Base-by-base conservation (phyloP, 2,888 invertebrate species). In the Drosophila peninsularis region DNA sequence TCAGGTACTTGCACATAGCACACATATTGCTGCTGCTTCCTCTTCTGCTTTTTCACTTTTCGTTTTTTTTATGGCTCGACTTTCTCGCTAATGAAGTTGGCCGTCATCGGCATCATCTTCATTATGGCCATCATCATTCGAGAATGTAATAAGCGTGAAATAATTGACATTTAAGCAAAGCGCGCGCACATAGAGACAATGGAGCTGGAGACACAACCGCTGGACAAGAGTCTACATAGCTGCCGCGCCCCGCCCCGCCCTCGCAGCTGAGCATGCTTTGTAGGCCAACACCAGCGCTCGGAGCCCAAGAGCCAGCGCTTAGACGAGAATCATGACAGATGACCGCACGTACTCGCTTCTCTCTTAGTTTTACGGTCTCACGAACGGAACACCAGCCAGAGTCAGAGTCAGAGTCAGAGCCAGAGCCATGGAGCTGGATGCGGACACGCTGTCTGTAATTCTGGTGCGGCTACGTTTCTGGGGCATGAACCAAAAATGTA, bases 151-250 rank as follows among this genome's bases (percentile, higher is more conserved):
- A 85, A 85, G 86, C 86, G 88, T 85, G 81, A 88, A 88, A 86
- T 88, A 85, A 88, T 88, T 88, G 85, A 86, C 88, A 86, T 85
- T 88, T 83, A 86, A 78, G 86, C 78, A 78, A 83, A 83, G 69
- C 85, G 50, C 86, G 88, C 88, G 84, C 88, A 82, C 78, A 85
- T 65, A 75, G 77, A 84, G 77, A 84, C 84, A 84, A 85, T 88
- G 82, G 62, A 55, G 62, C 49, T 39, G n/a, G 44, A 61, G 53
- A 57, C 41, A 44, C 34, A 53, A 34, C 42, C 57, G 50, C 37
- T 55, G 71, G 63, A 57, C 75, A 73, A n/a, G n/a, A 44, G 44
- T 49, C 21, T 42, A 49, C 39, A 41, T 34, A 34, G 21, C n/a
- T n/a, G n/a, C n/a, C n/a, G n/a, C n/a, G n/a, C n/a, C n/a, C n/a